Base-by-base conservation (phyloP, 2,888 invertebrate species). In the Platycheirus rosarum region DNA sequence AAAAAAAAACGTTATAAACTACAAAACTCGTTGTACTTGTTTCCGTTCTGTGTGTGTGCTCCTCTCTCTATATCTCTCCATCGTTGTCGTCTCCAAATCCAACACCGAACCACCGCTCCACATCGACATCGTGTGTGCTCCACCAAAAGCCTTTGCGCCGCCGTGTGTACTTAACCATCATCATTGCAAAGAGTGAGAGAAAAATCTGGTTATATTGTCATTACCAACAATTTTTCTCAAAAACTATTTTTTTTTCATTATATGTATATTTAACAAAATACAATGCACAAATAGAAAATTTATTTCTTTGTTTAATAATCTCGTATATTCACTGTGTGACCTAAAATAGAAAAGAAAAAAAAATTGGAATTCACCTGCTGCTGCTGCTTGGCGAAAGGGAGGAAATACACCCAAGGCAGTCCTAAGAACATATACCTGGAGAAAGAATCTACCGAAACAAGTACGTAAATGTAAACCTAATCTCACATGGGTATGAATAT, bases 21-120 rank as follows among this genome's bases (percentile, higher is more conserved):
- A 77, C 32, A 82, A 63, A 82, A 82, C 82, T 82, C 71, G 82
- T 82, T 82, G 82, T 82, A 82, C 82, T 82, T 68, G 82, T 82
- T 82, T 82, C 68, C 82, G 77, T 9, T 40, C 49, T 73, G 71
- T 82, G 76, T 75, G 69, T 76, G 71, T 77, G 71, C 68, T 77
- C 20, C 71, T 77, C 77, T 82, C 70, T 77, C 53, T 69, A 46
- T 79, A 40, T 51, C 60, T 71, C 63, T 62, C 70, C 65, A 60
- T 66, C 16, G 53, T 57, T 44, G 53, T 62, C 48, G 65, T 70
- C 70, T 65, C 65, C 76, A 60, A 40, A 48, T 57, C 0, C 14
- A 57, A 42, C 11, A 40, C 23, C 44, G 18, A 26, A 29, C 70
- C 16, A 20, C 29, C 46, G 37, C 57, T 75, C 63, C 44, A 60